Evolutionary conservation across 2,888 invertebrate genomes (phyloP), one percentile per base, ranked within the genome.

Genomic region (Tenthredo amoena): DNA sequence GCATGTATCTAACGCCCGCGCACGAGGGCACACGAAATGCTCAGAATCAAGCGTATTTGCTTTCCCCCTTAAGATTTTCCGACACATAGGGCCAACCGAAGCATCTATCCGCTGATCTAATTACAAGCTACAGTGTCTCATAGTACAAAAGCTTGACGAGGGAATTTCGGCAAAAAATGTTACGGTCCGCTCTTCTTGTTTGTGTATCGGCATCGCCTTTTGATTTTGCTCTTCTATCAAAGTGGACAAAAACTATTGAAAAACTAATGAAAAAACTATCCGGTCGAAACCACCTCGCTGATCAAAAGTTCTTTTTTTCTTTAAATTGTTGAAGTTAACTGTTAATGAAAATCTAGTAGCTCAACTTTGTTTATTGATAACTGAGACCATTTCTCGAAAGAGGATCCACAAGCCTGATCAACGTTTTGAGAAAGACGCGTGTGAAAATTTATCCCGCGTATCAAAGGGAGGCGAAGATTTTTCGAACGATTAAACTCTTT

Each of bases 101-200:
- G 71, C 71, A 71, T 71, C 71, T 37, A 71, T 71, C 10, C 71
- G 12, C 37, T 37, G 37, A 71, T 71, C 71, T 37, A 71, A 71
- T 71, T 71, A 71, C 71, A 31, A 34, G 34, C 62, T 62, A 7
- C n/a, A 62, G 26, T 62, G 12, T 62, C 21, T 26, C 62, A 10
- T 10, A 62, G 62, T 62, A 62, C 62, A 21, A 26, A 62, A 62
- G 62, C 62, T 62, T 62, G 26, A 62, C 21, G 26, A 21, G 62
- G 26, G 21, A 26, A 26, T 12, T 10, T 21, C 26, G 21, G 26
- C 12, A 26, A 26, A 62, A 62, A 62, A 26, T 26, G 12, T 62
- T 62, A 62, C 62, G 6, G n/a, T 55, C 55, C 55, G 55, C 6
- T 7, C 26, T 9, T 26, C 4, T 62, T 21, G 62, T 62, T 26